Percentiles rank a stretch among this genome's conserved stretches.
Conservation (phyloP, 2,113 vertebrate genomes). For the Microtus ochrogaster region DNA sequence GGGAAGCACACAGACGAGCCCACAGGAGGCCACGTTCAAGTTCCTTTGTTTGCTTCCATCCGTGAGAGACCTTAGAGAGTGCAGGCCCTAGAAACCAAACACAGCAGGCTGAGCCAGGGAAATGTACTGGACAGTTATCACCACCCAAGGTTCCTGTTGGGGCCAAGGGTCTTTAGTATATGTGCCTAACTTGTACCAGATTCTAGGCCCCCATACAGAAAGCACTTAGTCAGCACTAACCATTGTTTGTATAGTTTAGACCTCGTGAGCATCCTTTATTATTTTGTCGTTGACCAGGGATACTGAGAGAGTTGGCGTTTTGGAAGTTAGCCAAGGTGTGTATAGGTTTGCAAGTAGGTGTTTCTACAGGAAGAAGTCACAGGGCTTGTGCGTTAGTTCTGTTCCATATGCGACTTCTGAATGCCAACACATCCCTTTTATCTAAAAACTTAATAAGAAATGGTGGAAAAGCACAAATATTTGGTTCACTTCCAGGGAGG, state of each 20-base stretch:
- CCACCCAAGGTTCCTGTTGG: neutral
- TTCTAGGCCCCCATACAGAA: neutral
- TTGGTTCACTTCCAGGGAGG: constrained; percentile 27
- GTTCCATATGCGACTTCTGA: neutral
- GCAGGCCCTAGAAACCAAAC: neutral
- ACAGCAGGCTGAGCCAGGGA: neutral
- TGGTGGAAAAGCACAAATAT: neutral
- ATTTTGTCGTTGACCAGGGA: neutral
- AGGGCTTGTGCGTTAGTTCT: neutral
- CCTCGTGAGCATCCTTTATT: neutral
- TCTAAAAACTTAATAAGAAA: neutral
- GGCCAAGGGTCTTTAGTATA: neutral
- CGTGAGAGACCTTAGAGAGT: neutral
- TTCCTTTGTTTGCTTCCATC: neutral
- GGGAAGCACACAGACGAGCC: neutral
- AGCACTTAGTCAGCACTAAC: neutral
- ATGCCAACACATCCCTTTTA: neutral
- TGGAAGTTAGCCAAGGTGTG: neutral
- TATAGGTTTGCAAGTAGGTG: neutral
- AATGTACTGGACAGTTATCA: neutral
- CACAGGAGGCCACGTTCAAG: neutral
- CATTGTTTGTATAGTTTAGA: neutral
- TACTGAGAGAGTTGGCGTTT: neutral
- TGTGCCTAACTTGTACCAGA: neutral
- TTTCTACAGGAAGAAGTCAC: neutral